Evolutionary conservation across 1,140 invertebrate species (phyloP).

Genomic region (Forficula auricularia): DNA sequence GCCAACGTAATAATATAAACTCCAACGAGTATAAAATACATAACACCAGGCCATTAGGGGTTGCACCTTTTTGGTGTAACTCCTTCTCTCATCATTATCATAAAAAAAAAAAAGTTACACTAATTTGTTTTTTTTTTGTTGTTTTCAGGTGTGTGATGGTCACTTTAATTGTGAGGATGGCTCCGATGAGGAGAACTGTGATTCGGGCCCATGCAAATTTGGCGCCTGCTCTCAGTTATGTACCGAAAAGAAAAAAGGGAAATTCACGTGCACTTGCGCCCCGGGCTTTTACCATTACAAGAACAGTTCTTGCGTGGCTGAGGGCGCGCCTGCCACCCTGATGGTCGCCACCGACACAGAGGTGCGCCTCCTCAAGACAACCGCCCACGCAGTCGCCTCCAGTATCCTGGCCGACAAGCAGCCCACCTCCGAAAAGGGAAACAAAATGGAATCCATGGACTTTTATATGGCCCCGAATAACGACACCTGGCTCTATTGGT

Average conservation of each 20-base stretch:
- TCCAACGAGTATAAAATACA: too few relatives aligned
- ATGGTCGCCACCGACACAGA: conserved; percentile 44
- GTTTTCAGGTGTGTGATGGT: conserved; percentile 29
- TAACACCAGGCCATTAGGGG: too few relatives aligned
- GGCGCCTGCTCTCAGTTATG: conserved; percentile 59
- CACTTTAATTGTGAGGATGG: conserved; percentile 41
- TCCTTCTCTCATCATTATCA: too few relatives aligned
- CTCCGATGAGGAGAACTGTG: conserved; percentile 39
- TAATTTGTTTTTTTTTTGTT: background rate
- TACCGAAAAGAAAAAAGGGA: conserved; percentile 38
- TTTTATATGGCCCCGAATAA: conserved; percentile 13
- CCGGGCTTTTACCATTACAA: conserved; percentile 33
- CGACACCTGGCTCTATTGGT: conserved; percentile 21
- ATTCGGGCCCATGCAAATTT: conserved; percentile 36
- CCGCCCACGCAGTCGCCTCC: too few relatives aligned
- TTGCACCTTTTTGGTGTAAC: too few relatives aligned
- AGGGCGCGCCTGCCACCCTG: conserved; percentile 34
- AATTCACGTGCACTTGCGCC: conserved; percentile 45
- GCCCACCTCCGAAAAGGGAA: too few relatives aligned
- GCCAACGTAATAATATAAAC: too few relatives aligned
- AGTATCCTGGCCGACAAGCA: too few relatives aligned
- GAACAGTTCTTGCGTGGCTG: conserved; percentile 23
- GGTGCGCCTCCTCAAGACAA: conserved; percentile 33
- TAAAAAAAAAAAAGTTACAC: too few relatives aligned
- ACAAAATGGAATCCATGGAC: conserved; percentile 37